These are phyloP conservation scores for Scotopteryx bipunctaria DNA, from an alignment of 2,888 invertebrate genomes.

Conservation along the genomic window DNA sequence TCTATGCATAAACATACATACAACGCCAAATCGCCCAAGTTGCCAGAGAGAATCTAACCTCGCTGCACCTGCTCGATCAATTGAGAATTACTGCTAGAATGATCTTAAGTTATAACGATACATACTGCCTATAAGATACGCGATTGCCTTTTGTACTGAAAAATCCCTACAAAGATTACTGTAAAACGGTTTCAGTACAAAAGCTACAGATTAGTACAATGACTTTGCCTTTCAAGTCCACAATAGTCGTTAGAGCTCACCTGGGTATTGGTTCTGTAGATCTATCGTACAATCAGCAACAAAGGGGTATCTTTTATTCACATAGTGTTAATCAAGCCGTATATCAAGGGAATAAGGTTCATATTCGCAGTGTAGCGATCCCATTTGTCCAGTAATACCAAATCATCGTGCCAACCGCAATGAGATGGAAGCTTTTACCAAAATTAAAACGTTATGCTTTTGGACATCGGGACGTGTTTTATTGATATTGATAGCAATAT, in stretches of 20 bases:
- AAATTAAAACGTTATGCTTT: slow-evolving; percentile 68
- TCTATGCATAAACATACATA: too few relatives aligned
- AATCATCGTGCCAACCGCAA: slow-evolving; percentile 69
- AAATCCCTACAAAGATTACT: background rate
- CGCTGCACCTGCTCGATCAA: too few relatives aligned
- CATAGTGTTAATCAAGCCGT: background rate
- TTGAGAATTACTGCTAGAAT: too few relatives aligned
- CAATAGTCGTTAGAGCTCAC: slow-evolving; percentile 54
- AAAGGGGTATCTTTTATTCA: slow-evolving; percentile 12
- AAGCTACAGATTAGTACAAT: slow-evolving; percentile 48
- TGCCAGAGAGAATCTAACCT: too few relatives aligned
- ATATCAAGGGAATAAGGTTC: slow-evolving; percentile 23
- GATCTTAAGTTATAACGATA: too few relatives aligned
- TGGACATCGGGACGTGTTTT: slow-evolving; percentile 60
- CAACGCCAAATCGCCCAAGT: too few relatives aligned
- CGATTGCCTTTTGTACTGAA: background rate
- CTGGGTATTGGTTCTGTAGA: slow-evolving; percentile 44
- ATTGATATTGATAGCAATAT: slow-evolving; percentile 60
- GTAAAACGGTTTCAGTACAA: slow-evolving; percentile 35
- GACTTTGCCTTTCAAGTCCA: slow-evolving; percentile 54
- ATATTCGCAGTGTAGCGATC: slow-evolving; percentile 11
- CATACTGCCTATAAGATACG: too few relatives aligned
- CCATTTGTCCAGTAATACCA: slow-evolving; percentile 51
- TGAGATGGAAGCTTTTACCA: slow-evolving; percentile 77
- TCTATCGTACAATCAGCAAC: slow-evolving; percentile 12